Evolutionary conservation across 2,888 invertebrate species (phyloP).

Genomic region (Andrena haemorrhoa): DNA sequence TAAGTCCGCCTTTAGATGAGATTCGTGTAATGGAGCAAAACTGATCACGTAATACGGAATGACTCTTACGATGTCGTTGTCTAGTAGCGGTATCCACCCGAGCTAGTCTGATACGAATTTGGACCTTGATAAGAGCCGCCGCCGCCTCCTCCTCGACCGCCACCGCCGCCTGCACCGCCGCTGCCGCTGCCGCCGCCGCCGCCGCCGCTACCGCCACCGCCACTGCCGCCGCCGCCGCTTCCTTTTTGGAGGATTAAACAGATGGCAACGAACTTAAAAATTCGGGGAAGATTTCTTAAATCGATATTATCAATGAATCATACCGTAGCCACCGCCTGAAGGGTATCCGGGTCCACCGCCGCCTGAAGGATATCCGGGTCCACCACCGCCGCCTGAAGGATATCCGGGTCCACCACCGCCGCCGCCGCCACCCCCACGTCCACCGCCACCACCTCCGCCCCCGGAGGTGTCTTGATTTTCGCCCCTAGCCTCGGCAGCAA

Average conservation of each 20-base stretch:
- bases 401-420: constrained; percentile 60
- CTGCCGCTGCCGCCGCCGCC: constrained; percentile 65
- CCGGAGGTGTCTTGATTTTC: constrained; percentile 80
- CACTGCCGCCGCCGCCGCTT: constrained; percentile 6
- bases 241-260: too few species aligned
- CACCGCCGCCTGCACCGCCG: constrained; percentile 58
- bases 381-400: constrained; percentile 44
- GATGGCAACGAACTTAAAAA: neutral
- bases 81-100: constrained; percentile 76
- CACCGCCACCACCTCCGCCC: constrained; percentile 67
- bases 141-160: constrained; percentile 61
- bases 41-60: constrained; percentile 51
- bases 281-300: neutral
- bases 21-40: constrained; percentile 59
- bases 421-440: constrained; percentile 57
- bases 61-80: constrained; percentile 49
- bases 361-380: constrained; percentile 29
- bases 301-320: constrained; percentile 10
- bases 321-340: constrained; percentile 48
- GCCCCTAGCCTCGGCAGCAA: constrained; percentile 81
- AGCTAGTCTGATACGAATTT: constrained; percentile 77
- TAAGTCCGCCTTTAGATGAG: constrained; percentile 51
- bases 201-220: constrained; percentile 52
- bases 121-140: constrained; percentile 76
- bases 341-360: constrained; percentile 49